phyloP scores from a whole-genome alignment of 2,888 invertebrate species.

The Malacosoma neustria region DNA sequence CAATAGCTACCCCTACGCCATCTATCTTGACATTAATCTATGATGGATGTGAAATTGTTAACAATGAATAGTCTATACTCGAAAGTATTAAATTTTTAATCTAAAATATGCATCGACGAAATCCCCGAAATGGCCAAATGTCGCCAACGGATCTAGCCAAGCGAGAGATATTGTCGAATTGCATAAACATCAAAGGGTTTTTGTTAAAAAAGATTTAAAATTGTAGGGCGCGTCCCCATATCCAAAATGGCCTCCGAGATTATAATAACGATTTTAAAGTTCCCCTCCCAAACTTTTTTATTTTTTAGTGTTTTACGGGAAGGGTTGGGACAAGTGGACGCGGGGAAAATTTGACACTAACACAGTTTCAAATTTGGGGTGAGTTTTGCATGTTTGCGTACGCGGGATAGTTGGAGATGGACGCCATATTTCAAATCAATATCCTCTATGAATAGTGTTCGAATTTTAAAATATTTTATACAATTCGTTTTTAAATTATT shows the following conservation, averaged over 20 bases:
- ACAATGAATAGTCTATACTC: too few species aligned
- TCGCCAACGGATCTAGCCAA: slow-evolving; percentile 40
- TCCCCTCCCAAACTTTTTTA: slow-evolving; percentile 49
- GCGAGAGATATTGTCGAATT: slow-evolving; percentile 68
- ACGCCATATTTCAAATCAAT: slow-evolving; percentile 24
- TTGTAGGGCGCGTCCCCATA: slow-evolving; percentile 69
- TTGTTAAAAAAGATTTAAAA: slow-evolving; percentile 68
- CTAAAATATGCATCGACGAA: slow-evolving; percentile 65
- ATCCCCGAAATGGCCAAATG: slow-evolving; percentile 67
- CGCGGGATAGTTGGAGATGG: slow-evolving; percentile 13
- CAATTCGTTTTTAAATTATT: too few species aligned
- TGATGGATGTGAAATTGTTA: too few species aligned
- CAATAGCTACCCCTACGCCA: too few species aligned
- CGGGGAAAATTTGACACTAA: slow-evolving; percentile 64
- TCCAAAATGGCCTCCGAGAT: slow-evolving; percentile 71
- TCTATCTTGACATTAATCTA: too few species aligned
- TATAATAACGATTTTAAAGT: slow-evolving; percentile 74
- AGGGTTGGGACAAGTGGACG: slow-evolving; percentile 67
- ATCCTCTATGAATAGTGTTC: not conserved
- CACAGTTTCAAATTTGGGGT: slow-evolving; percentile 53
- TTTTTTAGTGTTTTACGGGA: slow-evolving; percentile 53
- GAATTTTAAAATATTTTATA: not conserved
- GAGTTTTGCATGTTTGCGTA: slow-evolving; percentile 35
- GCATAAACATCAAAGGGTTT: slow-evolving; percentile 73
- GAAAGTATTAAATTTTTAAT: slow-evolving; percentile 57